Base-by-base conservation (phyloP, 2,113 vertebrate species). In the Anthoscopus minutus region DNA sequence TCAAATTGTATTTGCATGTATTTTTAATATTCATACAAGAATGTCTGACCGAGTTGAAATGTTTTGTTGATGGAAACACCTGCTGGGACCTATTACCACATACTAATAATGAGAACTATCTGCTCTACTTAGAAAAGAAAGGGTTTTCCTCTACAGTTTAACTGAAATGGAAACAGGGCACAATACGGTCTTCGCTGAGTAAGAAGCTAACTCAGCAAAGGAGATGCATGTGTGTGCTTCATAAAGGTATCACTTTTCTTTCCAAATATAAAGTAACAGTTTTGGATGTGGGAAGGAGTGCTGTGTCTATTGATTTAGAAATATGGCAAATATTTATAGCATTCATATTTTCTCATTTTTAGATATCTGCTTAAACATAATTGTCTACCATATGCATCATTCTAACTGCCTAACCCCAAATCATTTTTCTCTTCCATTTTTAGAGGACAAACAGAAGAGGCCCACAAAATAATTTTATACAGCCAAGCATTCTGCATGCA, bases 231-330 rank as follows among this genome's bases (percentile, higher is more conserved):
- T 44, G 21, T 42, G 15, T 77, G 54, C 60, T 86, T 83, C 64
- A 58, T 20, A 73, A 93, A 95, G 93, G 94, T 93, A 93, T 62
- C 79, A 24, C 48, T 89, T 94, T 69, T 60, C 84, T 57, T 96
- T 92, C 90, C 71, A 93, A 96, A 83, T 86, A 86, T 61, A 81
- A 94, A 70, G 42, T 62, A 81, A 35, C 82, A 92, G 92, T 67
- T 96, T 88, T 81, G 82, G 35, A 65, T 86, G 94, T 95, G 67
- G 92, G 94, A 96, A 93, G 94, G 27, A 92, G 67, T 73, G 92
- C 38, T 92, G 51, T 77, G 38, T 70, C 71, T 94, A 47, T 62
- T 94, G 21, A 70, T 80, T 94, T 94, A 42, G 90, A 92, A 96
- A 94, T 51, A 86, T 12, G 38, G 51, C 13, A 10, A 94, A 62